A percentile compares a stretch with the other conserved stretches of the same genome.
Conservation (phyloP, 2,113 vertebrate species). For the Aplodontia rufa region DNA sequence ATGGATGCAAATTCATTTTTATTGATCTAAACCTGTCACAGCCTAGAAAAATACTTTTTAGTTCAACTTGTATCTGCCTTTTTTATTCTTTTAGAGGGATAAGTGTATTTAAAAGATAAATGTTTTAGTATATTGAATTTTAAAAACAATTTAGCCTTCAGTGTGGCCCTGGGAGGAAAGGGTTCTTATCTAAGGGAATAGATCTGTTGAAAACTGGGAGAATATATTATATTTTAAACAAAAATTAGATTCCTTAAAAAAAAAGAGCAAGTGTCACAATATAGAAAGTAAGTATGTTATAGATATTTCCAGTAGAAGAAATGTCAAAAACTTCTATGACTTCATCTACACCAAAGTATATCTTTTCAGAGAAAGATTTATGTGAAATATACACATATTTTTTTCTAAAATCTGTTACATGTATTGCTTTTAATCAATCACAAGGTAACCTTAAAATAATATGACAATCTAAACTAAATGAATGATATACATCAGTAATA, state of each 20-base stretch:
- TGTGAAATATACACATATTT: too few species aligned
- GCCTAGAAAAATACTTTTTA: neutral
- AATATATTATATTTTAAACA: slow-evolving; percentile 18
- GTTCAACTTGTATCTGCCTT: neutral
- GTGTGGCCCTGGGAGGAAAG: neutral
- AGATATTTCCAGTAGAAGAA: slow-evolving; percentile 40
- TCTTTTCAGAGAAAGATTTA: neutral
- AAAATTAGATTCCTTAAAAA: neutral
- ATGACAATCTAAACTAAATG: neutral
- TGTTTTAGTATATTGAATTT: neutral
- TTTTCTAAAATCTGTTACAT: neutral
- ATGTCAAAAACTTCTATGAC: neutral
- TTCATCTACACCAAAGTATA: neutral
- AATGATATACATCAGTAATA: neutral
- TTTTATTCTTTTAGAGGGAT: neutral
- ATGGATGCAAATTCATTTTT: slow-evolving; percentile 41
- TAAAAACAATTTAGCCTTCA: neutral
- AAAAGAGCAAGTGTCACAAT: neutral
- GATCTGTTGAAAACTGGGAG: neutral
- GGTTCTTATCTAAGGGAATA: slow-evolving; percentile 23
- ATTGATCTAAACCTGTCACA: slow-evolving; percentile 26
- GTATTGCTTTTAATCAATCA: neutral
- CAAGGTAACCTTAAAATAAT: neutral
- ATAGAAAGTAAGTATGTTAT: neutral
- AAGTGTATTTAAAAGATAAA: neutral